Evolutionary conservation across 2,113 vertebrate genomes (phyloP), one percentile per base, ranked within the genome.

Genomic region (Pica pica): DNA sequence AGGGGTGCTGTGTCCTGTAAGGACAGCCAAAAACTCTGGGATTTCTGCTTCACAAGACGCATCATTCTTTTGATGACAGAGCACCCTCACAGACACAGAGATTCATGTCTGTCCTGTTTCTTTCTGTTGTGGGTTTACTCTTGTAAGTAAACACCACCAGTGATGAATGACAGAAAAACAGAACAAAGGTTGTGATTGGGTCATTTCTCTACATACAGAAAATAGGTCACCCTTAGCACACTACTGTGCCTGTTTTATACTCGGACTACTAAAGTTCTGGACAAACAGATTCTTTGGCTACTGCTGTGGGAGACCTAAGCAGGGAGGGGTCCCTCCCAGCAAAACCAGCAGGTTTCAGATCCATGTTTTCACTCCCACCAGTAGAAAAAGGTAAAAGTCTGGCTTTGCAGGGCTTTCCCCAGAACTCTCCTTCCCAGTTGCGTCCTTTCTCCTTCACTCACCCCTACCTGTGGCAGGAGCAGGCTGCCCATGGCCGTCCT

Each of bases 391-490:
- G 28, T 8, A 28, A 27, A 35, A 82, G 4, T 31, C 49, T 61
- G 37, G 3, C 27, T 79, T 41, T 71, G 12, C 31, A 70, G 28
- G 23, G 35, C 35, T 55, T 71, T 78, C 3, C 8, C 44, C 30
- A 6, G 14, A 76, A 21, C 9, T 68, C 19, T 64, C 33, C 16
- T 28, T 41, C 10, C 24, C 18, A 24, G 7, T 3, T 55, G 11
- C 53, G 11, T 20, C 27, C 24, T 55, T 85, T 44, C 41, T 64
- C 49, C 6, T 65, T 73, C 79, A 13, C 13, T 79, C 42, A 35
- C 2, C 4, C 6, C 10, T 15, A 22, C 3, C 10, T 3, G 1
- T 7, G 10, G 30, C n/a, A 69, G 33, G 1, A 68, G 11, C 23
- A 82, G 11, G 8, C 49, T 76, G 56, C 5, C 22, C 44, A 64